phyloP scores from a whole-genome alignment of 2,888 invertebrate genomes.

The Lottia scabra region DNA sequence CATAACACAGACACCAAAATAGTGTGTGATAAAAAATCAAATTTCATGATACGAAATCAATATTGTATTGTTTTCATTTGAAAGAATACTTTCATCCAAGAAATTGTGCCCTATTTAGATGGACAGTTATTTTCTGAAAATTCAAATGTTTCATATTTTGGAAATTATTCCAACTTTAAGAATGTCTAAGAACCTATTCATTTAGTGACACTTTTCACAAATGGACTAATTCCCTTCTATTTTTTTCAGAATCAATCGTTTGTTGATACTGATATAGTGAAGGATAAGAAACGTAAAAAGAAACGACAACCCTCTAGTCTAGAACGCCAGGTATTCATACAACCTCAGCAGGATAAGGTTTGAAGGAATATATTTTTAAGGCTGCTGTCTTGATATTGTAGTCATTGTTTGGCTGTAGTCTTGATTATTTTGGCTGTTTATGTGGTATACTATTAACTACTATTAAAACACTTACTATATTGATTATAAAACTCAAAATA shows the following conservation, averaged over 20 bases:
- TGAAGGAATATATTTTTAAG: constrained; percentile 48
- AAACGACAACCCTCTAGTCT: constrained; percentile 18
- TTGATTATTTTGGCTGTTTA: constrained; percentile 10
- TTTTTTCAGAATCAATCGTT: not conserved
- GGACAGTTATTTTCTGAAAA: too few species aligned
- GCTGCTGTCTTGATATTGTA: constrained; percentile 17
- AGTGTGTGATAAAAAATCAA: too few species aligned
- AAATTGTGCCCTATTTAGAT: too few species aligned
- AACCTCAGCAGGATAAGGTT: constrained; percentile 52
- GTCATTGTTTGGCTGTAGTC: constrained; percentile 25
- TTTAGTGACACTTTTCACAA: too few species aligned
- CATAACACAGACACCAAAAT: too few species aligned
- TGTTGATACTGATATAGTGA: not conserved
- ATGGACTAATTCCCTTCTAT: too few species aligned
- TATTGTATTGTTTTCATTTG: too few species aligned
- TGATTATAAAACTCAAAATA: not conserved
- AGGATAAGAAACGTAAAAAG: not conserved
- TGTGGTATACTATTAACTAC: constrained; percentile 22
- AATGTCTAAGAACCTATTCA: too few species aligned
- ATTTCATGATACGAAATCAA: too few species aligned
- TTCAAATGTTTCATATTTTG: too few species aligned
- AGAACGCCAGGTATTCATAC: constrained; percentile 55
- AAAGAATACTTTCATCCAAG: too few species aligned
- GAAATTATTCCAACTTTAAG: too few species aligned
- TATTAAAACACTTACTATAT: not conserved